Evolutionary conservation across 2,888 invertebrate species (phyloP), one percentile per base, ranked within the genome.

Genomic region (Tinea semifulvella): DNA sequence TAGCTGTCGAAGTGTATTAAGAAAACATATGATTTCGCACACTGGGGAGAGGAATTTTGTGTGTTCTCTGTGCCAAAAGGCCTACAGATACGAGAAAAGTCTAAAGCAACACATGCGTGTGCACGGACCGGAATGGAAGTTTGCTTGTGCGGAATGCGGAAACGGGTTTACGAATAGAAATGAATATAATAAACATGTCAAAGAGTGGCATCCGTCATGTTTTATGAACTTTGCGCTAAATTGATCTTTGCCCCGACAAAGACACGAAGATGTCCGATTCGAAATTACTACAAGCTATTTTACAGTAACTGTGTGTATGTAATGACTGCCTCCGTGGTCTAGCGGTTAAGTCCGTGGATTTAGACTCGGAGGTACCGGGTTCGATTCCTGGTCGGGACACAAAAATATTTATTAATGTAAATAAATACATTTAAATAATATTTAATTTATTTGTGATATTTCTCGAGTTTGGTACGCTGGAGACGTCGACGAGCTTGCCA

Each of bases 31-130:
- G 64, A 48, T 65, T 0, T 62, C 62, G 0, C 74, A 75, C 45
- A 64, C 70, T 0, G 66, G 64, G 0, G 71, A 68, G 31, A 59
- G 65, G 39, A 68, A 65, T 46, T 68, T 58, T 26, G 43, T 60
- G 0, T 84, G 84, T 50, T 53, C 58, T 7, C 46, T 77, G 1
- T 84, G 84, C 46, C 65, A 72, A 26, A 84, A 84, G 48, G 65
- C 77, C 0, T 84, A 84, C 42, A 72, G 76, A 43, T 77, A 81
- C 31, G 76, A 79, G 51, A 77, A 67, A 47, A 72, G 66, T 42
- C 51, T 75, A 52, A 67, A 61, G 13, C 65, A 79, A 18, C 84
- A 84, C 47, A 58, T 77, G 57, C 59, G 66, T 2, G 46, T 50
- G 0, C 52, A 56, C 16, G 58, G 53, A 1, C 58, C 57, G 0